Evolutionary conservation across 2,888 invertebrate genomes (phyloP).

Genomic region (Tachina grossa): DNA sequence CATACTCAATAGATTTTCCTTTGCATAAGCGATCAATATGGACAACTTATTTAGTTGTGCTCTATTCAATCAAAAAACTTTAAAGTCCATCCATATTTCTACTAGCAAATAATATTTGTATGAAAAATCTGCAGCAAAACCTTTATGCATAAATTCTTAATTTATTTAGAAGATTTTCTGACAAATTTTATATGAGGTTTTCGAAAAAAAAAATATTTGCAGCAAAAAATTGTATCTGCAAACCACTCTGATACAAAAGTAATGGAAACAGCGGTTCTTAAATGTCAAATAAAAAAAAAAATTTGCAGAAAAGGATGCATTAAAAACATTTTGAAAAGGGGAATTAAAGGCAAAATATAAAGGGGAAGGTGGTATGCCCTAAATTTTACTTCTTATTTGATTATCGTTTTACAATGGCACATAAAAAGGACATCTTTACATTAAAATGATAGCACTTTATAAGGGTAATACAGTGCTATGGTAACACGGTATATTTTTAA

Average conservation of each 20-base stretch:
- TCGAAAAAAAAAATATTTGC: not conserved
- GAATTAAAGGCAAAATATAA: too few relatives aligned
- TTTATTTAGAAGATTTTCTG: slow-evolving; percentile 51
- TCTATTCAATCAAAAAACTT: slow-evolving; percentile 29
- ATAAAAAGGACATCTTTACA: too few relatives aligned
- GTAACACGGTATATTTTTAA: too few relatives aligned
- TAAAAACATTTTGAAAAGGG: too few relatives aligned
- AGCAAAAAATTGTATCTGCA: slow-evolving; percentile 32
- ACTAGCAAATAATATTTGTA: slow-evolving; percentile 7
- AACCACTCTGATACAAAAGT: slow-evolving; percentile 16
- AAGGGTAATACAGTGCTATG: too few relatives aligned
- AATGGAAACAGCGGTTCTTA: slow-evolving; percentile 34
- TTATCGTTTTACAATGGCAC: too few relatives aligned
- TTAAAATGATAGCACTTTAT: too few relatives aligned
- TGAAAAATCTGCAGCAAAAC: slow-evolving; percentile 40
- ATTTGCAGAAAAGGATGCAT: too few relatives aligned
- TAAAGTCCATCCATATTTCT: slow-evolving; percentile 15
- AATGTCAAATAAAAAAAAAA: not conserved
- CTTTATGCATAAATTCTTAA: slow-evolving; percentile 46
- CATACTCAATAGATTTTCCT: not conserved
- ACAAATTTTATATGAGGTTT: slow-evolving; percentile 40
- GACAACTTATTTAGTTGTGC: not conserved
- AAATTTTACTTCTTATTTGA: too few relatives aligned
- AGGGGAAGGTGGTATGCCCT: too few relatives aligned
- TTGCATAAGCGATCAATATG: slow-evolving; percentile 6